Percentiles rank a stretch among this genome's conserved stretches.
Conservation (phyloP, 2,888 invertebrate genomes). For the Perizoma flavofasciatum region DNA sequence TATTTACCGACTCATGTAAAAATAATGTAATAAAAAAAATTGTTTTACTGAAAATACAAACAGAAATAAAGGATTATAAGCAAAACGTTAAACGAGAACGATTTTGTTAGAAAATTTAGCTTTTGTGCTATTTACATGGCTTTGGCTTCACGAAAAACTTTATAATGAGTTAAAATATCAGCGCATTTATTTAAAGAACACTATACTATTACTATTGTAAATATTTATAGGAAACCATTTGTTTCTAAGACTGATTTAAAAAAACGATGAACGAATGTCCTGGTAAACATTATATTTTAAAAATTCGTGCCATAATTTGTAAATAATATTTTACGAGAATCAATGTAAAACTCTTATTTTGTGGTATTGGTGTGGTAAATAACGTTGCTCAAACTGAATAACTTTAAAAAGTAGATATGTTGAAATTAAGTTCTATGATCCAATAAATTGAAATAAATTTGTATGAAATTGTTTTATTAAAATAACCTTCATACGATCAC, state of each 20-base stretch:
- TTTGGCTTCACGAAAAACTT: constrained; percentile 24
- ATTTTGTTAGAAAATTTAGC: constrained; percentile 5
- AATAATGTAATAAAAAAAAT: no score
- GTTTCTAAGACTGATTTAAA: constrained; percentile 8
- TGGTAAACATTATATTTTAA: not conserved
- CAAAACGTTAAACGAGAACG: not conserved
- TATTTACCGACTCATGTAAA: no score
- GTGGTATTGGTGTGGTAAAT: constrained; percentile 65
- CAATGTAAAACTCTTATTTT: constrained; percentile 31
- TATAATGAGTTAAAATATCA: not conserved
- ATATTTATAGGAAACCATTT: not conserved
- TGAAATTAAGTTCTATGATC: constrained; percentile 80
- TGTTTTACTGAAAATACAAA: no score
- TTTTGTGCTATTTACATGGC: constrained; percentile 55
- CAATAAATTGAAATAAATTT: constrained; percentile 66
- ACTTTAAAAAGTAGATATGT: constrained; percentile 72
- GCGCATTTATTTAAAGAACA: not conserved
- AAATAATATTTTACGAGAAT: not conserved
- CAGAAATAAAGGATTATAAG: no score
- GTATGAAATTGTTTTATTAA: constrained; percentile 54
- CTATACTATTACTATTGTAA: not conserved
- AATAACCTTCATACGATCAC: no score
- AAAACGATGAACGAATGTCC: not conserved
- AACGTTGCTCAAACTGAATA: constrained; percentile 79
- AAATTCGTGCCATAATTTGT: not conserved